These are phyloP conservation scores for Amphibalanus amphitrite DNA, from an alignment of 1,140 invertebrate species.

Conservation along the genomic window DNA sequence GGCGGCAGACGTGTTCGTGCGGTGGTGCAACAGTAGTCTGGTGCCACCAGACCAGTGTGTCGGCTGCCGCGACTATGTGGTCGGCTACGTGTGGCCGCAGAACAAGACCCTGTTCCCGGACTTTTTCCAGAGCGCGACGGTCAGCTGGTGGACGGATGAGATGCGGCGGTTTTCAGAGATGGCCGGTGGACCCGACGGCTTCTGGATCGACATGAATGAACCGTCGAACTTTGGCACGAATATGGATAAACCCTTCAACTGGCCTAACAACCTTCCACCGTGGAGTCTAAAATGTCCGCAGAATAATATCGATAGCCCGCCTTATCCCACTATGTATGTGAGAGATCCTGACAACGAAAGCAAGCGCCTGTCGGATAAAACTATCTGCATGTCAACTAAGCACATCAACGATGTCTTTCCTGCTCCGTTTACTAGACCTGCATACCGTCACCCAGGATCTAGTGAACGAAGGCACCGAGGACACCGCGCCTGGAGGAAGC, in stretches of 20 bases:
- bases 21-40: constrained; percentile 9
- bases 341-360: constrained; percentile 9
- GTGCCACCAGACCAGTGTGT: constrained; percentile 11
- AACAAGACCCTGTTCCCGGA: constrained; percentile 15
- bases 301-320: constrained; percentile 21
- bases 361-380: constrained; percentile 11
- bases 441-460: not conserved
- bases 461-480: too few species aligned
- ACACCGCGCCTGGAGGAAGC: too few species aligned
- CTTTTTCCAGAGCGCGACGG: constrained; percentile 13
- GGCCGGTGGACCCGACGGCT: constrained; percentile 11
- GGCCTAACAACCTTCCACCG: constrained; percentile 20
- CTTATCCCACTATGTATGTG: constrained; percentile 19
- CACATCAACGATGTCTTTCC: constrained; percentile 4
- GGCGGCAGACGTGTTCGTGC: constrained; percentile 10
- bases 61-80: constrained; percentile 10
- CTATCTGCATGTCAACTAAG: constrained; percentile 11
- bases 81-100: constrained; percentile 15
- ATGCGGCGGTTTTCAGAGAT: constrained; percentile 11
- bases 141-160: constrained; percentile 14
- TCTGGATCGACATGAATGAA: constrained; percentile 23
- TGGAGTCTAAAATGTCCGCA: constrained; percentile 22
- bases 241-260: constrained; percentile 25
- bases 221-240: constrained; percentile 27
- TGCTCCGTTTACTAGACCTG: too few species aligned